phyloP scores from a whole-genome alignment of 1,140 invertebrate species.

The Hycleus phaleratus region DNA sequence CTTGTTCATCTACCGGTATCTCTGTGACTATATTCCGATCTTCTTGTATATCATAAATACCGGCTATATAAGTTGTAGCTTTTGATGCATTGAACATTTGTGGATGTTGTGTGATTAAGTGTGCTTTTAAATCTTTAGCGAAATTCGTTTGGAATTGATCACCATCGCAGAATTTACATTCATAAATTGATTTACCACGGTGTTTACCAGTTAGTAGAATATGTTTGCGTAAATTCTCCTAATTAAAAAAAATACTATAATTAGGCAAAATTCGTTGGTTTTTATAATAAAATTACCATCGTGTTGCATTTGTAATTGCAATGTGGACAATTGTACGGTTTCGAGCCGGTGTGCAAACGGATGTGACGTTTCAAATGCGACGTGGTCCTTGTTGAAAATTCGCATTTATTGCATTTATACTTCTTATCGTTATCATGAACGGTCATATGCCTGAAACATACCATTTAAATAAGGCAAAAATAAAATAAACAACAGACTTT shows the following conservation, averaged over 20 bases:
- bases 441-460: constrained; percentile 45
- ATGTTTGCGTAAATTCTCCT: constrained; percentile 85
- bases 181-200: constrained; percentile 66
- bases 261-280: background rate
- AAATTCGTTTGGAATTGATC: constrained; percentile 54
- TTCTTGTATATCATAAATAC: constrained; percentile 42
- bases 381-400: constrained; percentile 56
- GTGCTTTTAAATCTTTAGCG: constrained; percentile 57
- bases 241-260: constrained; percentile 22
- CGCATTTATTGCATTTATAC: constrained; percentile 54
- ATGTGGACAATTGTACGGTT: constrained; percentile 80
- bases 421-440: constrained; percentile 50
- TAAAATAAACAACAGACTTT: constrained; percentile 5
- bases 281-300: constrained; percentile 43
- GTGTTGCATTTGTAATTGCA: constrained; percentile 72
- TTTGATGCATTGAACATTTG: constrained; percentile 41
- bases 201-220: constrained; percentile 72
- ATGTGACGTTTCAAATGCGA: constrained; percentile 71
- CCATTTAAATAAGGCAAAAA: constrained; percentile 1
- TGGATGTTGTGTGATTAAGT: constrained; percentile 52
- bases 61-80: constrained; percentile 43
- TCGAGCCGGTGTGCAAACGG: constrained; percentile 66
- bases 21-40: constrained; percentile 12
- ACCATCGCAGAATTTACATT: constrained; percentile 55
- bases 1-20: background rate